phyloP scores from a whole-genome alignment of 2,797 vertebrate species.

The Sebastolobus alascanus region DNA sequence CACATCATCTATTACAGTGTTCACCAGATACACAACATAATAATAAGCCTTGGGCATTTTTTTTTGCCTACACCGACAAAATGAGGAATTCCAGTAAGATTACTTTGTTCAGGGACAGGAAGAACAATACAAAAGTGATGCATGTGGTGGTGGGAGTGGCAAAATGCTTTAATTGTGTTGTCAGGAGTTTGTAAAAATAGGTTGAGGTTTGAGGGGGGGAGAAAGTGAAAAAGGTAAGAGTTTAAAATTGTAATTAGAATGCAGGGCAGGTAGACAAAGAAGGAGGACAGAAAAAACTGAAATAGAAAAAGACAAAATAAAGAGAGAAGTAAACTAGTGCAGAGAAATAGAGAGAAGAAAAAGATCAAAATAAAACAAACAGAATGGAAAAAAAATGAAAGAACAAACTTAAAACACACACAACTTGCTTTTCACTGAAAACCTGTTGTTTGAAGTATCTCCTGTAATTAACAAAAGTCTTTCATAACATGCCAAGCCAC shows the following conservation, averaged over 20 bases:
- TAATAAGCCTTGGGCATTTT: slow-evolving; percentile 26
- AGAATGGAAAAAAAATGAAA: not conserved
- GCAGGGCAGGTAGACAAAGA: not conserved
- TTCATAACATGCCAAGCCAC: slow-evolving; percentile 19
- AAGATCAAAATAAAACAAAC: slow-evolving; percentile 21
- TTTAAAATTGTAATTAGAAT: slow-evolving; percentile 4
- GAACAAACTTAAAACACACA: not conserved
- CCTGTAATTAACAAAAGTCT: slow-evolving; percentile 30
- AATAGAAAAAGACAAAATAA: not conserved
- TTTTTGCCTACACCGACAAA: slow-evolving; percentile 25
- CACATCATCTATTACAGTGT: slow-evolving; percentile 56
- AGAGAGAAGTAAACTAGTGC: not conserved
- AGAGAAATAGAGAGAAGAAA: not conserved
- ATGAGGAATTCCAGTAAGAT: slow-evolving; percentile 25
- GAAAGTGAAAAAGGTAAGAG: not conserved
- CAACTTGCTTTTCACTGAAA: not conserved
- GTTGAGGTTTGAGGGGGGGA: too few relatives aligned
- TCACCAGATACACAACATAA: slow-evolving; percentile 27
- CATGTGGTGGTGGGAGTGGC: not conserved
- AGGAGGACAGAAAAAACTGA: not conserved
- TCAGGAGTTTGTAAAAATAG: slow-evolving; percentile 25
- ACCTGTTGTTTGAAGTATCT: not conserved
- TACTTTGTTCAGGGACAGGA: not conserved
- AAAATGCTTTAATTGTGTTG: slow-evolving; percentile 21
- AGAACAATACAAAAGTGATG: slow-evolving; percentile 16